These are phyloP conservation scores for Carassius auratus DNA, from an alignment of 2,113 vertebrate species.

Conservation along the genomic window DNA sequence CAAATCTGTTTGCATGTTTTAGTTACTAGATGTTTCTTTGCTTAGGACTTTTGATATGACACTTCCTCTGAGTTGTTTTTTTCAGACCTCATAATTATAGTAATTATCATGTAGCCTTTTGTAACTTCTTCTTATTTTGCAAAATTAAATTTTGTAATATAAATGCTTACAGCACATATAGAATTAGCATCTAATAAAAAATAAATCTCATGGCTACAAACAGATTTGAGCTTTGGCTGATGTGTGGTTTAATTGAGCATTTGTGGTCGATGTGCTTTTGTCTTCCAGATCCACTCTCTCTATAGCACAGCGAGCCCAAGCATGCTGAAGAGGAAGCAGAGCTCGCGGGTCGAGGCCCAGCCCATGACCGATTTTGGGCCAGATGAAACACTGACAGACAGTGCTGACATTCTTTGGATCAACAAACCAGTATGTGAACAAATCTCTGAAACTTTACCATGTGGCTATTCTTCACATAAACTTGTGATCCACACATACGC, in stretches of 20 bases:
- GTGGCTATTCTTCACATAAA: neutral
- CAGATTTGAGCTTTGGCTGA: slow-evolving; percentile 28
- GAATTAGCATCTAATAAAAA: neutral
- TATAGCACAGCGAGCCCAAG: slow-evolving; percentile 88
- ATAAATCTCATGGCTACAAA: neutral
- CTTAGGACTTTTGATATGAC: neutral
- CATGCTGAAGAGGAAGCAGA: slow-evolving; percentile 99
- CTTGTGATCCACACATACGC: neutral
- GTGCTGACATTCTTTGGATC: slow-evolving; percentile 98
- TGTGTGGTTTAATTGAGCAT: slow-evolving; percentile 47
- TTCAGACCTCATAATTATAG: neutral
- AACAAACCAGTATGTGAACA: slow-evolving; percentile 92
- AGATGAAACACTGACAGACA: slow-evolving; percentile 95
- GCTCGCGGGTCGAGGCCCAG: slow-evolving; percentile 95
- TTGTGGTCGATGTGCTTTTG: slow-evolving; percentile 59
- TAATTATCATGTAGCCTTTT: neutral
- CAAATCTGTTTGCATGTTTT: slow-evolving; percentile 63
- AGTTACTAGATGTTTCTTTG: slow-evolving; percentile 14
- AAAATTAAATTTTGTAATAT: neutral
- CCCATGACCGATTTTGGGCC: slow-evolving; percentile 97
- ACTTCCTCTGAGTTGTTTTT: neutral
- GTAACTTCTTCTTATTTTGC: no score
- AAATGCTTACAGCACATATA: neutral
- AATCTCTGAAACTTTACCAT: neutral
- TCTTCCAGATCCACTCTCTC: slow-evolving; percentile 81